Base-by-base conservation (phyloP, 2,113 vertebrate species). In the Spheniscus mendiculus region DNA sequence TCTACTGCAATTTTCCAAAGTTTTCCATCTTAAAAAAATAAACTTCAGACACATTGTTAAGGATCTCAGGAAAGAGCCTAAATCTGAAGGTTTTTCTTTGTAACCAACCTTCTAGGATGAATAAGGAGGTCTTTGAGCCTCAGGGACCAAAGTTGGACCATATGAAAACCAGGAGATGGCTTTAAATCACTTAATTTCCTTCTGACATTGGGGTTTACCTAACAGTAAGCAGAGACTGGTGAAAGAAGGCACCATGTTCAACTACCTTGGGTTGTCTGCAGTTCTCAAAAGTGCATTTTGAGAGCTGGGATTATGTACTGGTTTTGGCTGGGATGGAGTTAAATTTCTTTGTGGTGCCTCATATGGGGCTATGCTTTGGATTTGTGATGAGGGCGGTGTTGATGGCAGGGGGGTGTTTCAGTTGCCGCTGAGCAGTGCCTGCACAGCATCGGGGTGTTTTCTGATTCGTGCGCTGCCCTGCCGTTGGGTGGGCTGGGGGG, bases 391-490 rank as follows among this genome's bases (percentile, higher is more conserved):
- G 58, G 30, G 20, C 2, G 1, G 50, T 30, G 9, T 14, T 17
- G 23, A 50, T 21, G 25, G 42, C 25, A 34, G 25, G 58, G 20
- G 42, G 23, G 65, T 17, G 52, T 30, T 27, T 32, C 84, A 61
- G 44, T 6, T 20, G 19, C 3, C 36, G 53, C 25, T 21, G 45
- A 87, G 20, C 53, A 32, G 63, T 9, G 36, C 22, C 18, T 38
- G 38, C 32, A 67, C 21, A 27, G 59, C 30, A 1, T 19, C 4
- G 0, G 38, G 22, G 32, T 15, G 19, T 52, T 44, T 74, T 61
- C 38, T 29, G 45, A 34, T 38, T 45, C 45, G 29, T 5, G 0
- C 4, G 0, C 34, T 53, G 47, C n/a, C 16, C 19, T 49, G 6
- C 5, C 15, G 3, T 14, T 0, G 7, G 11, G 9, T 62, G 63